Evolutionary conservation across 2,113 vertebrate genomes (phyloP).

Genomic region (Crotalus tigris): DNA sequence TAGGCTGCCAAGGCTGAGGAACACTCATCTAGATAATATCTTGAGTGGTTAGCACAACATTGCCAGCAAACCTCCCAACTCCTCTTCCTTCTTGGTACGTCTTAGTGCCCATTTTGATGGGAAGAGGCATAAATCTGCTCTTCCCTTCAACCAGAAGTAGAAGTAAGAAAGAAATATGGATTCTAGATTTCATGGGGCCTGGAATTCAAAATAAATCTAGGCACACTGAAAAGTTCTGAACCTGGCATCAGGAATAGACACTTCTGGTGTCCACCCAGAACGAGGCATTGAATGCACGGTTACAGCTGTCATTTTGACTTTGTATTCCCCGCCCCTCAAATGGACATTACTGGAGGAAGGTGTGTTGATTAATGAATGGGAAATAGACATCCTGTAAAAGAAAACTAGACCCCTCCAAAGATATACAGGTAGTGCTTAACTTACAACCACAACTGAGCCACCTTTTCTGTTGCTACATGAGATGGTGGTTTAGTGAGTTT

Average conservation of each 20-base stretch:
- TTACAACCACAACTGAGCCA: too few species aligned
- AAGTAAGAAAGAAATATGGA: background rate
- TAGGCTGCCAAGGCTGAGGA: too few species aligned
- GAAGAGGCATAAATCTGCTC: background rate
- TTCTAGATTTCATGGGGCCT: background rate
- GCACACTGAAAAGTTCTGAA: background rate
- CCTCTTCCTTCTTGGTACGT: background rate
- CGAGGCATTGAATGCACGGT: background rate
- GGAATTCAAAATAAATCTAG: background rate
- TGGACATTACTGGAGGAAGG: background rate
- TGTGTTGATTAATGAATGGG: background rate
- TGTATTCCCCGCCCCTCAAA: background rate
- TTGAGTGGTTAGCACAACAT: background rate
- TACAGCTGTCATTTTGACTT: background rate
- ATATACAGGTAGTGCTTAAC: too few species aligned
- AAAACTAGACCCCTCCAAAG: too few species aligned
- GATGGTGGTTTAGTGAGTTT: too few species aligned
- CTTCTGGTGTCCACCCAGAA: background rate
- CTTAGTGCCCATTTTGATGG: background rate
- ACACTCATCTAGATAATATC: too few species aligned
- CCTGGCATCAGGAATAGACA: background rate
- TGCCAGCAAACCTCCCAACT: background rate
- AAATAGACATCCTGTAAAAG: background rate
- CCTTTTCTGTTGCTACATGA: too few species aligned
- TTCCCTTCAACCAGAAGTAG: background rate